Evolutionary conservation across 2,113 vertebrate species (phyloP), one percentile per base, ranked within the genome.

Genomic region (Melospiza georgiana): DNA sequence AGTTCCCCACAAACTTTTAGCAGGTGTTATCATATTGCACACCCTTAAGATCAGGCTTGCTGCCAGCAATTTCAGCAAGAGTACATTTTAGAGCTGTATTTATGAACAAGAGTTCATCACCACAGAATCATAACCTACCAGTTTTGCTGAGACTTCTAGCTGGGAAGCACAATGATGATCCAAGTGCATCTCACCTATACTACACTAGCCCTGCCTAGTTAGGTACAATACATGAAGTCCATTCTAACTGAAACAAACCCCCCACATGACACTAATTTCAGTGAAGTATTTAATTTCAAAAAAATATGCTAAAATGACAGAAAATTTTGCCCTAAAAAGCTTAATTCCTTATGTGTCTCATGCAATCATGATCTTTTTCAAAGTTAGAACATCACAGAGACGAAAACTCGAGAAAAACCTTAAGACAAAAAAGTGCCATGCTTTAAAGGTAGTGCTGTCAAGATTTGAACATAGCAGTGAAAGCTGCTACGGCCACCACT

Each of bases 51-150:
- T 23, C 7, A 61, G 90, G 72, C 93, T 59, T 31, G 12, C 28
- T 84, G 94, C 87, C 90, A 94, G n/a, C n/a, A 59, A 37, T 59
- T 86, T 66, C 39, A 67, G 39, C 25, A 41, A 27, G 43, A 74
- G 20, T 10, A 44, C 12, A 37, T 72, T 71, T 90, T 19, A 52
- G 52, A 3, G 0, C 24, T 31, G 18, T 49, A 41, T 59, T 71
- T 63, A 74, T 3, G 21, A 83, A 67, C 30, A 35, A 59, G 63
- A 63, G 21, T 37, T 77, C 48, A 77, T 15, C 37, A 10, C 39
- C 74, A 59, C 31, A 37, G 13, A 89, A 48, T 1, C 8, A 33
- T 25, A 75, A 66, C 11, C 37, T 43, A 51, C 11, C 27, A 28
- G 12, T 62, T 69, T 73, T 23, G 54, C 5, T n/a, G 35, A 44